Conservation (phyloP, 2,797 vertebrate genomes). For the Paratrypauchen microcephalus region DNA sequence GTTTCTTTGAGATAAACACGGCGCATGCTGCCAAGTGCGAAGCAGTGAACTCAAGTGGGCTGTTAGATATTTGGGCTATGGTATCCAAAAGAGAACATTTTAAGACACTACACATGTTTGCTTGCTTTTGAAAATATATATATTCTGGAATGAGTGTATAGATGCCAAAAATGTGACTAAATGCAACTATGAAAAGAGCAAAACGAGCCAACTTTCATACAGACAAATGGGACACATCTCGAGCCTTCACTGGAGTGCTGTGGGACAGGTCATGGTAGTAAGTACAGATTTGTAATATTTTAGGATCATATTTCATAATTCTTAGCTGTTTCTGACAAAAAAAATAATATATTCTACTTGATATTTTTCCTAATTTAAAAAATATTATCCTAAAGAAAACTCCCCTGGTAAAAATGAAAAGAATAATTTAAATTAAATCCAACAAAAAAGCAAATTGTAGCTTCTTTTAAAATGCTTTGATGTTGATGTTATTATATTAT, state of each 20-base stretch:
- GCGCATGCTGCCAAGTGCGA: constrained; percentile 72
- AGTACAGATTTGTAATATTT: neutral
- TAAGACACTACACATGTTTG: constrained; percentile 41
- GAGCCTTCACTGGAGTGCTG: neutral
- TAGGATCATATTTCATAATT: neutral
- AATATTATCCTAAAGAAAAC: neutral
- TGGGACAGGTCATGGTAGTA: neutral
- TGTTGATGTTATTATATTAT: too few species aligned
- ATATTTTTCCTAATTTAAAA: neutral
- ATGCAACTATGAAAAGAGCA: constrained; percentile 25
- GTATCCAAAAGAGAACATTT: constrained; percentile 59
- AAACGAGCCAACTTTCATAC: constrained; percentile 33
- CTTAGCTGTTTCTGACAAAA: neutral
- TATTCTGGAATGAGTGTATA: constrained; percentile 31
- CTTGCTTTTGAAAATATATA: constrained; percentile 38
- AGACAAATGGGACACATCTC: neutral
- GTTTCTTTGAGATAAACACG: constrained; percentile 56
- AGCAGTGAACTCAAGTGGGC: constrained; percentile 51
- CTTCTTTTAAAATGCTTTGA: too few species aligned
- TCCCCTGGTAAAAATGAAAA: too few species aligned
- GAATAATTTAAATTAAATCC: too few species aligned
- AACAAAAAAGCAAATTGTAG: too few species aligned
- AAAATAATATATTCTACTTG: neutral
- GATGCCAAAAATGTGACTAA: constrained; percentile 35
- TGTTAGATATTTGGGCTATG: constrained; percentile 35